These are phyloP conservation scores for Labrus mixtus DNA, from an alignment of 2,113 vertebrate species.

Conservation along the genomic window DNA sequence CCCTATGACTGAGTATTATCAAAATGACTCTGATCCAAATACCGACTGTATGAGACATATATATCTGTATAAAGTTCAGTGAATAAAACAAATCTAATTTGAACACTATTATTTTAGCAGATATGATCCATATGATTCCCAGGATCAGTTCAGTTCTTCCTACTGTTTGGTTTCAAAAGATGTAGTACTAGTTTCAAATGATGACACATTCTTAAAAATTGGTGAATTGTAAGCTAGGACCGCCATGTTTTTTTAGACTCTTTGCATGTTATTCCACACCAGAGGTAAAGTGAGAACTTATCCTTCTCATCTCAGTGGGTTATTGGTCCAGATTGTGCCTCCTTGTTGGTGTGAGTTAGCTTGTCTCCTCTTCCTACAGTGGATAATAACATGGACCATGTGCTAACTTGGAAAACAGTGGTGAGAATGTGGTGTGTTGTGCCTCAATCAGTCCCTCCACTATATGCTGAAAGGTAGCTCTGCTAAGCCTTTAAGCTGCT, in stretches of 20 bases:
- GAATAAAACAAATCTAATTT: no score
- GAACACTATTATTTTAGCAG: no score
- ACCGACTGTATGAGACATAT: no score
- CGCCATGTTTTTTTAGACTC: not conserved
- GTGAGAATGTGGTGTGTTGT: not conserved
- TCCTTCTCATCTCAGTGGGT: not conserved
- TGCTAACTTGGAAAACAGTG: not conserved
- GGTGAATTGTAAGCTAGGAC: no score
- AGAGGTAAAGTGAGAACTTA: not conserved
- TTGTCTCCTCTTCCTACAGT: not conserved
- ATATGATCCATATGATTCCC: no score
- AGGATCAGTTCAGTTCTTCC: no score
- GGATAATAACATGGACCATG: not conserved
- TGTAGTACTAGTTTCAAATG: no score
- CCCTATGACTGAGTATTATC: no score
- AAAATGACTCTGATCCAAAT: no score
- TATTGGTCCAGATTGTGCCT: not conserved
- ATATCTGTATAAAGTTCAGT: no score
- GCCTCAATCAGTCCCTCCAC: constrained; percentile 3
- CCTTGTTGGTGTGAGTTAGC: not conserved
- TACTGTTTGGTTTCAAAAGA: no score
- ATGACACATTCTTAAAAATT: no score
- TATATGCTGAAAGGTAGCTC: constrained; percentile 25
- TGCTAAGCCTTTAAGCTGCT: constrained; percentile 64
- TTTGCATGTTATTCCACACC: not conserved